Conservation (phyloP, 1,140 invertebrate species). For the Sweltsa coloradensis region DNA sequence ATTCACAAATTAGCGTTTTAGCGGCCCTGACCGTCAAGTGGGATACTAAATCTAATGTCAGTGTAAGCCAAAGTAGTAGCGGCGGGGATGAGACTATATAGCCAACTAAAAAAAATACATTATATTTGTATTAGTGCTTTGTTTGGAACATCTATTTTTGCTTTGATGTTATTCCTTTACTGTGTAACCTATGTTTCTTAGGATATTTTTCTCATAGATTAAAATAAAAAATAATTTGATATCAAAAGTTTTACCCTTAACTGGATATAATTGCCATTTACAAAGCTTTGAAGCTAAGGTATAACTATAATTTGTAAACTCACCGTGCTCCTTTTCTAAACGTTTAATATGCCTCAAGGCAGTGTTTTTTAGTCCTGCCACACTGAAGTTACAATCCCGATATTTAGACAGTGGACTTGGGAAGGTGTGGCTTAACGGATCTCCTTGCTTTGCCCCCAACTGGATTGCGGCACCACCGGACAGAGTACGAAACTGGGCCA, state of each 20-base stretch:
- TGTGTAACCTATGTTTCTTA: too few relatives aligned
- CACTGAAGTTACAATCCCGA: conserved; percentile 75
- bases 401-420: conserved; percentile 41
- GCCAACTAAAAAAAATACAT: too few relatives aligned
- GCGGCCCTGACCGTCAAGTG: too few relatives aligned
- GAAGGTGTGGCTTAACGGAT: conserved; percentile 56
- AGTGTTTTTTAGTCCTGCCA: conserved; percentile 56
- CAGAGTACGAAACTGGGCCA: conserved; percentile 55
- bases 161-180: too few relatives aligned
- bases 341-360: conserved; percentile 35
- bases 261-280: conserved; percentile 1
- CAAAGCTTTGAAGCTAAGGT: neutral
- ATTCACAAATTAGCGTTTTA: too few relatives aligned
- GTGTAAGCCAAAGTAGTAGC: too few relatives aligned
- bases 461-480: conserved; percentile 82
- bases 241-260: neutral
- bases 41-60: too few relatives aligned
- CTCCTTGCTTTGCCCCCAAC: conserved; percentile 54
- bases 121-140: too few relatives aligned
- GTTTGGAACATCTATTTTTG: too few relatives aligned
- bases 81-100: too few relatives aligned
- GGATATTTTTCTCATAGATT: neutral
- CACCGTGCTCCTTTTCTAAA: conserved; percentile 46
- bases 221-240: neutral
- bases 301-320: conserved; percentile 14